Evolutionary conservation across 2,797 vertebrate species (phyloP), one percentile per base, ranked within the genome.

Genomic region (Galaxias olidus): DNA sequence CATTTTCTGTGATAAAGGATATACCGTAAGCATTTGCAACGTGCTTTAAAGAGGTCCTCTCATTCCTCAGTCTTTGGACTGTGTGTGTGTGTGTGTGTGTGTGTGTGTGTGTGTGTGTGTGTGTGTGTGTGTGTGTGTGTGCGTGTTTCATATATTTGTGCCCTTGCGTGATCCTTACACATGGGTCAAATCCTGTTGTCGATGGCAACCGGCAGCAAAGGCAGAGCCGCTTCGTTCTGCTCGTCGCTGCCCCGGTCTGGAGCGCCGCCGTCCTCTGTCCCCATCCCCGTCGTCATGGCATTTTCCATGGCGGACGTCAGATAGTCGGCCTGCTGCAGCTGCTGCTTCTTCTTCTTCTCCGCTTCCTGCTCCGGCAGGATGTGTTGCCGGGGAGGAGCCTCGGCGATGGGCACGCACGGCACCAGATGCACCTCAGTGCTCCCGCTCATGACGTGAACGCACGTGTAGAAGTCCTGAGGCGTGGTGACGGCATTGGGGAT

Each of bases 401-500:
- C 53, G 7, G 48, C 17, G 19, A 65, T 14, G 8, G 78, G 75
- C 56, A 83, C 14, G 18, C 87, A 90, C 0, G 90, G 87, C 56
- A 90, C 88, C 79, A 93, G 86, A 1, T 90, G 88, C 46, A 93
- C 84, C 46, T 87, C 79, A 0, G 89, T 89, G 0, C 50, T 83
- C 0, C 82, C 65, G 0, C 78, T 84, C 69, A 90, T 76, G 42
- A 87, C 72, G 71, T 90, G 88, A 7, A 93, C 90, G 10, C 92
- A 92, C 57, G 90, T 91, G 85, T 93, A 93, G 72, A 92, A 91
- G 12, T 90, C 88, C 44, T 85, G 88, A 0, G 51, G 42, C 0
- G 72, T 15, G 9, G 30, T 30, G 12, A 0, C 12, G 41, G 18
- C 0, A 53, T 48, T 0, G 43, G n/a, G n/a, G n/a, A n/a, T 13